Evolutionary conservation across 2,888 invertebrate species (phyloP).

Genomic region (Neoaliturus tenellus): DNA sequence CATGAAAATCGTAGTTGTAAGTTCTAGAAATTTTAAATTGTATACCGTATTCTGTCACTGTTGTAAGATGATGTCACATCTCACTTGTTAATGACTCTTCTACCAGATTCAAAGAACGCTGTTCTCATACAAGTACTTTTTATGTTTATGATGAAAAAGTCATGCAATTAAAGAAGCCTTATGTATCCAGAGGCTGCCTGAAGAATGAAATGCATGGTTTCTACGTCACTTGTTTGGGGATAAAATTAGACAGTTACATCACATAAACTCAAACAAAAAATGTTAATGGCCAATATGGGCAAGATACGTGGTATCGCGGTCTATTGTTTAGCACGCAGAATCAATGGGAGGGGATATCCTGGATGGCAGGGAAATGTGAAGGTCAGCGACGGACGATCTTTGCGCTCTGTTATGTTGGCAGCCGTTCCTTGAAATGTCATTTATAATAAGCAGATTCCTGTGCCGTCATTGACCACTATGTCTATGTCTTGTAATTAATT

Average conservation of each 20-base stretch:
- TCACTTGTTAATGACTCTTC: no score
- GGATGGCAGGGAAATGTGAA: conserved; percentile 23
- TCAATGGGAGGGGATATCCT: conserved; percentile 22
- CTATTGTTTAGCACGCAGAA: conserved; percentile 5
- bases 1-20: no score
- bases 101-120: no score
- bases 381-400: not conserved
- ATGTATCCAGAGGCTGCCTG: no score
- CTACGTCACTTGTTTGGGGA: no score
- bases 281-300: not conserved
- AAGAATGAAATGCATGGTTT: no score
- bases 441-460: conserved; percentile 38
- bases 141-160: no score
- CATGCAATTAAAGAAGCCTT: no score
- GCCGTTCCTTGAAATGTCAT: conserved; percentile 32
- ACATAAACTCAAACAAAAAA: not conserved
- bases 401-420: conserved; percentile 28
- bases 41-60: no score
- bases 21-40: no score
- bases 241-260: not conserved
- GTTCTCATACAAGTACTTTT: no score
- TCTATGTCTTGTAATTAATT: conserved; percentile 23
- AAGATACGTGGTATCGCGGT: not conserved
- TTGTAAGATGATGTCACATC: no score
- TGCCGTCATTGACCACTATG: conserved; percentile 34